Conservation (phyloP, 2,113 vertebrate genomes). For the Colius striatus region DNA sequence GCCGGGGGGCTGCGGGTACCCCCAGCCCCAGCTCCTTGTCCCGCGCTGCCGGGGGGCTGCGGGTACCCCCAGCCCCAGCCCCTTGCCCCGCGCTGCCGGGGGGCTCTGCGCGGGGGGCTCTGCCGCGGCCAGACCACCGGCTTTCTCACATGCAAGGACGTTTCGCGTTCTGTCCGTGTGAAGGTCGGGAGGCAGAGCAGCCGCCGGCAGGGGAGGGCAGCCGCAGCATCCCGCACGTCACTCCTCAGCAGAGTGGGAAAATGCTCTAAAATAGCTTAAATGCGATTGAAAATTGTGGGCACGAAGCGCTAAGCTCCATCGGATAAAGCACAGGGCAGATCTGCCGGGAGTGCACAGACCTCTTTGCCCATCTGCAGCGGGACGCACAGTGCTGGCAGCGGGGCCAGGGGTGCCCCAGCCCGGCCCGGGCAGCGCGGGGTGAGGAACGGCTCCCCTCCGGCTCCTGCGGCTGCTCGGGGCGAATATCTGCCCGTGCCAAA, state of each 20-base stretch:
- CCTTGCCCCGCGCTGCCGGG: too few relatives aligned
- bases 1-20: too few relatives aligned
- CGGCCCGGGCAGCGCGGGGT: neutral
- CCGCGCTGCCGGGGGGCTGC: too few relatives aligned
- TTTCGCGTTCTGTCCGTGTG: neutral
- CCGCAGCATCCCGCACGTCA: neutral
- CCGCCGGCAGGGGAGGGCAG: neutral
- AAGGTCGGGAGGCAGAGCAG: neutral
- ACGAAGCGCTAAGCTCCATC: neutral
- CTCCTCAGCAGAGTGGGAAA: neutral
- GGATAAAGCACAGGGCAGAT: neutral
- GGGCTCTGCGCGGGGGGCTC: too few relatives aligned
- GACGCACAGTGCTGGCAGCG: fast-evolving
- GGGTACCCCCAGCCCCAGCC: too few relatives aligned
- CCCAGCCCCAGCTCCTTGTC: too few relatives aligned
- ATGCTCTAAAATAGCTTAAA: neutral
- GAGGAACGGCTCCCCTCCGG: neutral
- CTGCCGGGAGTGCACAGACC: neutral
- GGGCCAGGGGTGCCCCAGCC: neutral
- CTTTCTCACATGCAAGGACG: neutral
- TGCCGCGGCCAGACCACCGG: too few relatives aligned
- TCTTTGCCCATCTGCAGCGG: neutral
- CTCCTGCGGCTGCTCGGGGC: fast-evolving
- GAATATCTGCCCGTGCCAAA: fast-evolving
- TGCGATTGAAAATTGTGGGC: neutral